Conservation (phyloP, 2,113 vertebrate genomes). For the Cyanoliseus patagonus region DNA sequence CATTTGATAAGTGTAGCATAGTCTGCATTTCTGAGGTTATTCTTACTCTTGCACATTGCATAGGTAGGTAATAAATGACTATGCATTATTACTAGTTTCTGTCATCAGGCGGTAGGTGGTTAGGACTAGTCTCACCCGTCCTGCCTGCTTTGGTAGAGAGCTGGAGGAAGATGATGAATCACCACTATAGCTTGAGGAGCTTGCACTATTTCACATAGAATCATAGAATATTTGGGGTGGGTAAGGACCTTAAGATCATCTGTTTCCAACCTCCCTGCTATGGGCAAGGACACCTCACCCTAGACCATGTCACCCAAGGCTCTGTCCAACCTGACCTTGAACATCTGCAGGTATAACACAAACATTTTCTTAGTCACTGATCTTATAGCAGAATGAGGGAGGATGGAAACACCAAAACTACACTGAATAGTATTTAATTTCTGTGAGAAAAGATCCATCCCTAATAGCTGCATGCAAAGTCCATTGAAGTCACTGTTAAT, state of each 20-base stretch:
- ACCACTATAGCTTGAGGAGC: not conserved
- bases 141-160: not conserved
- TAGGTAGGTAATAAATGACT: not conserved
- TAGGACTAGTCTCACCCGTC: not conserved
- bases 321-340: not conserved
- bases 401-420: not conserved
- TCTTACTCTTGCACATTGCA: not conserved
- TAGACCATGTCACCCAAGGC: not conserved
- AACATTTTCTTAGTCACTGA: not conserved
- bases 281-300: not conserved
- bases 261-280: not conserved
- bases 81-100: not conserved
- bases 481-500: not conserved
- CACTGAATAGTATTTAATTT: not conserved
- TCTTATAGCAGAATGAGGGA: not conserved
- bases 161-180: not conserved
- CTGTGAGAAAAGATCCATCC: not conserved
- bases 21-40: not conserved
- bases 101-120: not conserved
- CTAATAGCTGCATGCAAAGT: not conserved
- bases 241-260: rapidly evolving
- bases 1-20: rapidly evolving
- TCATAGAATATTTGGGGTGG: not conserved
- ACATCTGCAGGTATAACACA: not conserved
- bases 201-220: not conserved